Evolutionary conservation across 2,888 invertebrate genomes (phyloP).

Genomic region (Drosophila peninsularis): DNA sequence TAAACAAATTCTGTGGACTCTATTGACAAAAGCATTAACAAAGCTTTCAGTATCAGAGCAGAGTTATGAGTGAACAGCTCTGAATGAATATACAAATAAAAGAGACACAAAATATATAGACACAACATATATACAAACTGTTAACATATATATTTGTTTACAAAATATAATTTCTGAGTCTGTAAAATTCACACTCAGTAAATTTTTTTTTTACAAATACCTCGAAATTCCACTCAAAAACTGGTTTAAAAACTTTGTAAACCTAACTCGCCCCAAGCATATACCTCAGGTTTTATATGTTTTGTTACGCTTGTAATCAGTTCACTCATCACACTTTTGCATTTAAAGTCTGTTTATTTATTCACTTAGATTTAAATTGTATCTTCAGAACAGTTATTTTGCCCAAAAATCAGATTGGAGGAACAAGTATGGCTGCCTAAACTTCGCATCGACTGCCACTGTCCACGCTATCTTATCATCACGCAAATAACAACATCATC

Average conservation of each 20-base stretch:
- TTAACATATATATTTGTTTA: not conserved
- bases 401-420: conserved; percentile 5
- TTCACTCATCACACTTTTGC: not conserved
- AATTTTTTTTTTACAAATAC: not conserved
- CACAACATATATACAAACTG: no score
- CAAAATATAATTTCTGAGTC: not conserved
- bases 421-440: conserved; percentile 16
- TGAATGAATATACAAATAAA: not conserved
- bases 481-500: conserved; percentile 17
- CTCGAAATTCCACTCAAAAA: not conserved
- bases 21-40: not conserved
- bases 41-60: not conserved
- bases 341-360: not conserved
- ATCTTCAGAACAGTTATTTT: not conserved
- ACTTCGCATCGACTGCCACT: conserved; percentile 19
- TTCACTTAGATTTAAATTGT: not conserved
- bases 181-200: not conserved
- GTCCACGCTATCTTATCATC: conserved; percentile 56
- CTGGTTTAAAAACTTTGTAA: conserved; percentile 1
- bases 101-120: no score
- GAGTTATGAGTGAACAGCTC: not conserved
- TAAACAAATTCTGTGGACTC: not conserved
- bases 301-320: not conserved
- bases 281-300: no score
- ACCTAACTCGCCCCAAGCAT: not conserved